phyloP scores from a whole-genome alignment of 2,113 vertebrate genomes.

The Corapipo altera region DNA sequence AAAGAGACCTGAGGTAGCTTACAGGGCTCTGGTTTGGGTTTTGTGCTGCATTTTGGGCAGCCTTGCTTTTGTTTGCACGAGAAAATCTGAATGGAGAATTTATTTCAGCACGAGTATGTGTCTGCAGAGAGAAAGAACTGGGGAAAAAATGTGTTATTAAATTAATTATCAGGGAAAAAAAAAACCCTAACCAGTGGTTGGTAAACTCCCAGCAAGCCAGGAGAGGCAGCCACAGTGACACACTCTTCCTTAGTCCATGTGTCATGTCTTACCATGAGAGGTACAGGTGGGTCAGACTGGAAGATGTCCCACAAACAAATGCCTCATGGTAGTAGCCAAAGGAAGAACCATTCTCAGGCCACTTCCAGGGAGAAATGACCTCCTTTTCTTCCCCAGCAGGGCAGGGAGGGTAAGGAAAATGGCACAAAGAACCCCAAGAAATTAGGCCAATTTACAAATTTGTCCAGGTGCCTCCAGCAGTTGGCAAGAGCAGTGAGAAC shows the following conservation, averaged over 20 bases:
- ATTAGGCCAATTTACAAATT: not conserved
- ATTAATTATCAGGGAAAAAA: not conserved
- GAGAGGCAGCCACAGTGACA: rapidly evolving
- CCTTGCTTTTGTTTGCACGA: not conserved
- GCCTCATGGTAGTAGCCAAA: not conserved
- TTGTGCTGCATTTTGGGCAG: not conserved
- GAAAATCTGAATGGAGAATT: not conserved
- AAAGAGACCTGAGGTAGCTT: not conserved
- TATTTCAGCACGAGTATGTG: not conserved
- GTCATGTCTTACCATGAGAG: rapidly evolving
- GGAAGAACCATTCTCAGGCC: not conserved
- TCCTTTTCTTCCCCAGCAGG: not conserved
- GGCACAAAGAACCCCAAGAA: not conserved
- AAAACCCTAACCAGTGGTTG: rapidly evolving
- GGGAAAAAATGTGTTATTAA: not conserved
- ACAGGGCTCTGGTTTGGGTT: not conserved
- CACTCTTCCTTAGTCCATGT: rapidly evolving
- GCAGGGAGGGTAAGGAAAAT: not conserved
- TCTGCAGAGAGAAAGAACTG: not conserved
- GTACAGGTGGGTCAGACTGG: not conserved
- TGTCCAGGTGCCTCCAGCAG: not conserved
- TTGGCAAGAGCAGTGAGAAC: not conserved
- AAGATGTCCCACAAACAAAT: not conserved
- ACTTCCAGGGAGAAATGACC: not conserved
- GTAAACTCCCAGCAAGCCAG: not conserved